Base-by-base conservation (phyloP, 2,797 vertebrate species). In the Helostoma temminkii region DNA sequence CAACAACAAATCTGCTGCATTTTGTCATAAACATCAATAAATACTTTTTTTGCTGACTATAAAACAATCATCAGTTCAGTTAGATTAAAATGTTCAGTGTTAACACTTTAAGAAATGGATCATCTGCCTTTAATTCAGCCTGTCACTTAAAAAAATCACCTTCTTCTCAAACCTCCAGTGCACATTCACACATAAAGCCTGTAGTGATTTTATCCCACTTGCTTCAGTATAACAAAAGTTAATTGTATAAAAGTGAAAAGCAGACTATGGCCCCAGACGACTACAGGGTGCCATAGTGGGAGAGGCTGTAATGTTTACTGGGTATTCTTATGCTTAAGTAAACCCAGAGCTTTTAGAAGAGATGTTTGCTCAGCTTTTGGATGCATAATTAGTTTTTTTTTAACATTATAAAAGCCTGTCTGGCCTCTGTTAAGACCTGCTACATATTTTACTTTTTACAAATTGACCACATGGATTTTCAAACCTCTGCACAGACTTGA, bases 351-450 rank as follows among this genome's bases (percentile, higher is more conserved):
- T 65, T 73, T 75, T 39, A 52, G 19, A 41, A 39, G 53, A 12
- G 10, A 78, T 89, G 89, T 93, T 91, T 91, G 86, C 88, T 83
- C 88, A 92, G 90, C 87, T 91, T 90, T 82, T 77, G 57, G 74
- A 3, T 73, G 81, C 87, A 87, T 82, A 88, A 89, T 89, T 72
- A 71, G 70, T 57, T 73, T 78, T 57, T 73, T 78, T 69, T 91
- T 86, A 78, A 77, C 87, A 93, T 89, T 24, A 86, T 61, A 90
- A 91, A 88, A 74, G 81, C 42, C 60, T 34, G 58, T 66, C 28
- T 2, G 22, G 72, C 36, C 18, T 10, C 61, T 50, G 22, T 67
- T 65, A 71, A 37, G 67, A 64, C 70, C 64, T n/a, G 69, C 60
- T 66, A 56, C 52, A 67, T 69, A 60, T 73, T 80, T 60, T 48